Evolutionary conservation across 1,140 invertebrate genomes (phyloP).

Genomic region (Chironomus tepperi): DNA sequence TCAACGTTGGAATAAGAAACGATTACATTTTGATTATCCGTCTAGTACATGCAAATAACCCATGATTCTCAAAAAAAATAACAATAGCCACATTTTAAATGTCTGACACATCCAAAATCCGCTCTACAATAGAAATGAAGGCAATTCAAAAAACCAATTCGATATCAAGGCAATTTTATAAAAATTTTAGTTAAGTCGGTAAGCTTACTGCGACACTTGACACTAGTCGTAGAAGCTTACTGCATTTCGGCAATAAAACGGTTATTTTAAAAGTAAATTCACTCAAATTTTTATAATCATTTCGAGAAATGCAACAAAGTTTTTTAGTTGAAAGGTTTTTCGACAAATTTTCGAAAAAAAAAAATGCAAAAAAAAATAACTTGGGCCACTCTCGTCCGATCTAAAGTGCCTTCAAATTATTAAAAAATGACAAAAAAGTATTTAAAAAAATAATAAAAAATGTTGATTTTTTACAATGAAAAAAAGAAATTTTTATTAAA

Average conservation of each 20-base stretch:
- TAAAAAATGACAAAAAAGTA: constrained; percentile 21
- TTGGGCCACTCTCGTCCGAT: constrained; percentile 76
- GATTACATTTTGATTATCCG: neutral
- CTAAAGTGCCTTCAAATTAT: constrained; percentile 72
- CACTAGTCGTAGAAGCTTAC: constrained; percentile 28
- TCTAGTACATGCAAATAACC: constrained; percentile 26
- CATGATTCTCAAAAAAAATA: constrained; percentile 27
- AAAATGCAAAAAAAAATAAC: constrained; percentile 43
- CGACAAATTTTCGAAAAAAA: constrained; percentile 42
- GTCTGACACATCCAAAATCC: constrained; percentile 27
- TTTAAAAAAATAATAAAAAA: constrained; percentile 33
- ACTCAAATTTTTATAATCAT: constrained; percentile 33
- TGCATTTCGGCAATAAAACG: constrained; percentile 16
- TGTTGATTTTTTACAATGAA: constrained; percentile 68
- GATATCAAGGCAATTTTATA: constrained; percentile 29
- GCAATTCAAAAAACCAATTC: constrained; percentile 35
- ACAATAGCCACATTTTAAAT: constrained; percentile 27
- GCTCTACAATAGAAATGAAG: constrained; percentile 38
- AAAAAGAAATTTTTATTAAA: constrained; percentile 58
- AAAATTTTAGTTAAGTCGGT: constrained; percentile 24
- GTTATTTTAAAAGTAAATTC: constrained; percentile 29
- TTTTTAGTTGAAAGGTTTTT: constrained; percentile 41
- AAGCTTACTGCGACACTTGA: constrained; percentile 27
- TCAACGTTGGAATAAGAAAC: too few species aligned
- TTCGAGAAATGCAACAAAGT: constrained; percentile 36